Conservation (phyloP, 2,797 vertebrate genomes). For the Sebastes steindachneri region DNA sequence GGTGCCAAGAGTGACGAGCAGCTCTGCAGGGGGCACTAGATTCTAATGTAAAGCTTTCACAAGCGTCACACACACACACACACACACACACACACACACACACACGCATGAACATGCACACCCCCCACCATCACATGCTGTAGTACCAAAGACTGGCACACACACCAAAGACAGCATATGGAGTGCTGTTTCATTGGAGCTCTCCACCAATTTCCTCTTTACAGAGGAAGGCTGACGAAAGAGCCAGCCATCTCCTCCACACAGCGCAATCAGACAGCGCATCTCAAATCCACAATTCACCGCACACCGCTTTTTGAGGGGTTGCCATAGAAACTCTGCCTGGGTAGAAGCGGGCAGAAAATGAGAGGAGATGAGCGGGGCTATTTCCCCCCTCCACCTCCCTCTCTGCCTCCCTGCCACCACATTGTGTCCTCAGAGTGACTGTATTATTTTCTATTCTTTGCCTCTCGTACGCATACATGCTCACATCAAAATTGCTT, state of each 20-base stretch:
- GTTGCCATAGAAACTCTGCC: slow-evolving; percentile 88
- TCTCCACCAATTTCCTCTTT: slow-evolving; percentile 79
- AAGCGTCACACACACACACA: not conserved
- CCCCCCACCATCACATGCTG: not conserved
- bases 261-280: slow-evolving; percentile 81
- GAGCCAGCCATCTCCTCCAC: slow-evolving; percentile 79
- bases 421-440: slow-evolving; percentile 75
- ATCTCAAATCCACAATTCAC: slow-evolving; percentile 84
- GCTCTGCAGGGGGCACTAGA: slow-evolving; percentile 63
- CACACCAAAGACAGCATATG: slow-evolving; percentile 70
- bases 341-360: slow-evolving; percentile 83
- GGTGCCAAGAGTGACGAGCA: slow-evolving; percentile 52
- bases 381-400: slow-evolving; percentile 75
- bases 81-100: not conserved
- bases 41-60: slow-evolving; percentile 65
- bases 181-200: slow-evolving; percentile 76
- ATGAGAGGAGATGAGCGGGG: slow-evolving; percentile 84
- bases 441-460: slow-evolving; percentile 66
- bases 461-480: slow-evolving; percentile 25
- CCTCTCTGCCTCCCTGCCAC: slow-evolving; percentile 61
- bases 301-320: slow-evolving; percentile 83
- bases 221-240: slow-evolving; percentile 77
- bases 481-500: not conserved
- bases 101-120: slow-evolving; percentile 15
- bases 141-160: slow-evolving; percentile 51